Conservation (phyloP, 2,113 vertebrate genomes). For the Pachyramphus minor region DNA sequence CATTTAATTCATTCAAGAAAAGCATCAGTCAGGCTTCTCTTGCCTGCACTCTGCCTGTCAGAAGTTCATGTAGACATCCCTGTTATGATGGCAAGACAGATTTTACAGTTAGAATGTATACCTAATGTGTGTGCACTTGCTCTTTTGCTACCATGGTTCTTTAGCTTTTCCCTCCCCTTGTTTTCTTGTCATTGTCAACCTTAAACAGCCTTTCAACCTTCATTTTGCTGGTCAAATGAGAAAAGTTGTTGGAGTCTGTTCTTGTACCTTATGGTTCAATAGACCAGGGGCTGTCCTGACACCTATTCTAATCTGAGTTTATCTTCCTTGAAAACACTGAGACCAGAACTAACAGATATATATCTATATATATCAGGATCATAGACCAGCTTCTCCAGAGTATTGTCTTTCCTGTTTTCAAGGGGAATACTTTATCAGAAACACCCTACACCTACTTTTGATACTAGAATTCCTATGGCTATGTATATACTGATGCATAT, state of each 20-base stretch:
- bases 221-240: neutral
- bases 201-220: neutral
- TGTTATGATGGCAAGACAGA: neutral
- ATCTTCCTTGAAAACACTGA: neutral
- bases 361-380: neutral
- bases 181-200: neutral
- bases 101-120: neutral
- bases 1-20: neutral
- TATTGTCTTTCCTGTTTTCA: neutral
- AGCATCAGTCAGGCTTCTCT: neutral
- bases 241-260: neutral
- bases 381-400: neutral
- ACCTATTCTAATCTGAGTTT: neutral
- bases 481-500: neutral
- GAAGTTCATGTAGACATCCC: neutral
- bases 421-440: neutral
- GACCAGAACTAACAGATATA: neutral
- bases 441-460: neutral
- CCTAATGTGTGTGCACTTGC: neutral
- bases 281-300: neutral
- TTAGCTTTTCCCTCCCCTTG: neutral
- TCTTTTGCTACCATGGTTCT: neutral
- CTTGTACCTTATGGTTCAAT: neutral
- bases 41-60: neutral
- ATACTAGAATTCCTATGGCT: neutral